phyloP scores from a whole-genome alignment of 1,140 invertebrate species.

The Stegodyphus dumicola region DNA sequence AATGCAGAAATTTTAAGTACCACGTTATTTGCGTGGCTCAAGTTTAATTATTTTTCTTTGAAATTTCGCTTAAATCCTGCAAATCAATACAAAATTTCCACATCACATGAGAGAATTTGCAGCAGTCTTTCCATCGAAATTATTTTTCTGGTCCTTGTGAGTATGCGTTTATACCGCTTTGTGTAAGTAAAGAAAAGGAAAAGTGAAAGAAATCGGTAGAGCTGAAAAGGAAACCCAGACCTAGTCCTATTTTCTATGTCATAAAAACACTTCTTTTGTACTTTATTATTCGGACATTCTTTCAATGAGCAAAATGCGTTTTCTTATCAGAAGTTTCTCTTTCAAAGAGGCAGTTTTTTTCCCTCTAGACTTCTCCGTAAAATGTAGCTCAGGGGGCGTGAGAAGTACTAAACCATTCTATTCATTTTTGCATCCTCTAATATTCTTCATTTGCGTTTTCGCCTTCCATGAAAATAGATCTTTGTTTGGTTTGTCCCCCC shows the following conservation, averaged over 20 bases:
- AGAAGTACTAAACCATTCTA: conserved; percentile 6
- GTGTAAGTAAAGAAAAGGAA: too few species aligned
- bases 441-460: conserved; percentile 22
- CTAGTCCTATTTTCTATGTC: background rate
- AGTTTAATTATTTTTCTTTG: too few species aligned
- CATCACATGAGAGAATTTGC: too few species aligned
- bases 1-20: too few species aligned
- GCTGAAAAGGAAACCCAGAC: too few species aligned
- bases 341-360: conserved; percentile 17
- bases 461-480: conserved; percentile 3
- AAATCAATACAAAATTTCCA: too few species aligned
- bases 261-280: conserved; percentile 1
- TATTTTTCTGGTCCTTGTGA: background rate
- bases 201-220: too few species aligned
- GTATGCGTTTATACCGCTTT: too few species aligned
- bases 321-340: conserved; percentile 23
- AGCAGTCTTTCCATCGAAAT: too few species aligned
- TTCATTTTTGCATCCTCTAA: conserved; percentile 19
- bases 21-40: too few species aligned
- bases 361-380: background rate
- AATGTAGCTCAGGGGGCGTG: background rate
- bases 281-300: conserved; percentile 3
- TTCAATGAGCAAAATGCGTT: background rate
- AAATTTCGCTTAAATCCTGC: too few species aligned
- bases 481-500: background rate